Evolutionary conservation across 2,888 invertebrate species (phyloP), one percentile per base, ranked within the genome.

Genomic region (Epiblema foenella): DNA sequence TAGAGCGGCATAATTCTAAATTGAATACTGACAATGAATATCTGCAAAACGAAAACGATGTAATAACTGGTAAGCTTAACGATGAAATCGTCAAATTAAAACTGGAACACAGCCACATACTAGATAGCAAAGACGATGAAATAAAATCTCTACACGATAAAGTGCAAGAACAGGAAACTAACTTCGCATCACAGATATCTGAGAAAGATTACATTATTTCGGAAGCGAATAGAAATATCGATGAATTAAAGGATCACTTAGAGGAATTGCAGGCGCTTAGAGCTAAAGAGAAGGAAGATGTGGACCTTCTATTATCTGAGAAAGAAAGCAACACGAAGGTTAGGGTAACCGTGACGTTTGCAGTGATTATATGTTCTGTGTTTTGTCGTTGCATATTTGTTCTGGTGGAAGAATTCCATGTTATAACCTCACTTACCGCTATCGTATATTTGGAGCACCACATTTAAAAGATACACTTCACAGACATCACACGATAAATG

Each of bases 241-340:
- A 83, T 20, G 76, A 79, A 72, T 74, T 89, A 15, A 85, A 82
- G 75, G 72, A 73, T 57, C 78, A 88, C 74, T 76, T 90, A 68
- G 79, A 78, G 63, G 82, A 85, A 70, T 70, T 89, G 67, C 77
- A 86, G 69, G 76, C 77, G 62, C 68, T 77, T 33, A 85, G 79
- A 71, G 74, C 75, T 18, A 87, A 88, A 77, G 87, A 89, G 66
- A 90, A 87, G 73, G 80, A 86, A 79, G 81, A 86, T 54, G 73
- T 85, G 77, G 81, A 82, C 51, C 69, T 74, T 64, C 12, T 77
- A 8, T 66, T 89, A 59, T 74, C 77, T 70, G 83, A 86, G 67
- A 90, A 78, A 84, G 85, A 88, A 68, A 84, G 75, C 74, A 85
- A 87, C 68, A 83, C 77, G 75, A 87, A 93, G 92, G 92, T 93